These are phyloP conservation scores for Spinus pinus DNA, from an alignment of 2,797 vertebrate species.

Conservation along the genomic window DNA sequence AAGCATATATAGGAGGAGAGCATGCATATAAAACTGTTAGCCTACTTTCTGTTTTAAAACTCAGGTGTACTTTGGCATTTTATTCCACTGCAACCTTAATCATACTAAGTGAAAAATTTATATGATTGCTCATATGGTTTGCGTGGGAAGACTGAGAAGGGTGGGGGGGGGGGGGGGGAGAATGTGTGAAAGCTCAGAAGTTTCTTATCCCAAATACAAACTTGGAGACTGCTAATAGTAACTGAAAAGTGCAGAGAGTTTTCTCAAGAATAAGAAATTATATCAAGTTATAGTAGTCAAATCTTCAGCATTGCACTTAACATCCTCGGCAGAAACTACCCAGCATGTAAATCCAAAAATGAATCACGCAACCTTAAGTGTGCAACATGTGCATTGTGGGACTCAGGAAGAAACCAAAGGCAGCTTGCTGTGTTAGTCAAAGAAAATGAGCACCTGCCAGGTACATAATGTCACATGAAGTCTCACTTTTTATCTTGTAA, in stretches of 20 bases:
- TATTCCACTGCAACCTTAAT: constrained; percentile 5
- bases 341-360: background rate
- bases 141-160: constrained; percentile 40
- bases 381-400: background rate
- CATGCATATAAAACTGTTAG: background rate
- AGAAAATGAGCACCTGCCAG: background rate
- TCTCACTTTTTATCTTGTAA: background rate
- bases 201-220: constrained; percentile 45
- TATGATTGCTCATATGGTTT: constrained; percentile 55
- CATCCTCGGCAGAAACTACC: background rate
- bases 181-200: constrained; percentile 52
- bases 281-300: background rate
- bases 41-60: constrained; percentile 33
- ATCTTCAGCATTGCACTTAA: background rate
- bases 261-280: constrained; percentile 23
- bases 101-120: constrained; percentile 25
- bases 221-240: constrained; percentile 22
- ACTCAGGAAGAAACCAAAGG: background rate
- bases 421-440: background rate
- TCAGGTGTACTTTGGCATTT: constrained; percentile 24
- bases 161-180: background rate
- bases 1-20: background rate
- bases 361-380: background rate
- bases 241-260: constrained; percentile 24
- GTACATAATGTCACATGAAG: background rate